Evolutionary conservation across 2,888 invertebrate species (phyloP).

Genomic region (Clitarchus hookeri): DNA sequence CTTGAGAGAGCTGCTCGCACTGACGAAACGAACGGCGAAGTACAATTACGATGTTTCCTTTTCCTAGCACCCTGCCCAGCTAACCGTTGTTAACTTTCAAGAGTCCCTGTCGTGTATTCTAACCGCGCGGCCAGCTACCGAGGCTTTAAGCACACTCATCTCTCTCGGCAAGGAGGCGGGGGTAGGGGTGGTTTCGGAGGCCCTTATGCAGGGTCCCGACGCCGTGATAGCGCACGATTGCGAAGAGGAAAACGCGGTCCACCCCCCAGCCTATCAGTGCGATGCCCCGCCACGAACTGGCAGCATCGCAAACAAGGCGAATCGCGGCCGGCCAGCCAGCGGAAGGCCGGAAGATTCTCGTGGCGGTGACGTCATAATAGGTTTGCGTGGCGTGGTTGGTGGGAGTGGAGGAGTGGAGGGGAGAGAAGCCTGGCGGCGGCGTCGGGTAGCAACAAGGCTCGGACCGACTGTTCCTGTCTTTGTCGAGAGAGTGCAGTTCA

Average conservation of each 20-base stretch:
- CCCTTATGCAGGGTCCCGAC: constrained; percentile 21
- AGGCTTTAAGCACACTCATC: constrained; percentile 4
- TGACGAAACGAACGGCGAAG: background rate
- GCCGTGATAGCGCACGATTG: background rate
- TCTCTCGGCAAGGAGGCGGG: constrained; percentile 8
- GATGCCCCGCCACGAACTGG: background rate
- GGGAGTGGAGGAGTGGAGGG: background rate
- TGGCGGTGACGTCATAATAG: constrained; percentile 8
- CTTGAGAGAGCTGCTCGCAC: background rate
- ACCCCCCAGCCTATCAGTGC: background rate
- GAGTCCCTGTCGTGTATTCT: constrained; percentile 1
- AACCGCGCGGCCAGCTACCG: constrained; percentile 9
- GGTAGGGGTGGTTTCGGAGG: background rate
- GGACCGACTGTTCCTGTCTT: too few relatives aligned
- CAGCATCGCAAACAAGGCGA: background rate
- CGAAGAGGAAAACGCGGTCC: background rate
- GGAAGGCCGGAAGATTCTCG: constrained; percentile 6
- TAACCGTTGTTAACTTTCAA: background rate
- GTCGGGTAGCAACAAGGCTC: background rate
- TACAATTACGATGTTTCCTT: background rate
- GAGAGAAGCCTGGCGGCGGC: background rate
- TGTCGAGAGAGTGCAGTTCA: background rate
- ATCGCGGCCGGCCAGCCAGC: background rate
- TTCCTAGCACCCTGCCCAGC: background rate
- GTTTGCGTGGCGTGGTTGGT: background rate